Conservation (phyloP, 2,113 vertebrate genomes). For the Mastomys natalensis region DNA sequence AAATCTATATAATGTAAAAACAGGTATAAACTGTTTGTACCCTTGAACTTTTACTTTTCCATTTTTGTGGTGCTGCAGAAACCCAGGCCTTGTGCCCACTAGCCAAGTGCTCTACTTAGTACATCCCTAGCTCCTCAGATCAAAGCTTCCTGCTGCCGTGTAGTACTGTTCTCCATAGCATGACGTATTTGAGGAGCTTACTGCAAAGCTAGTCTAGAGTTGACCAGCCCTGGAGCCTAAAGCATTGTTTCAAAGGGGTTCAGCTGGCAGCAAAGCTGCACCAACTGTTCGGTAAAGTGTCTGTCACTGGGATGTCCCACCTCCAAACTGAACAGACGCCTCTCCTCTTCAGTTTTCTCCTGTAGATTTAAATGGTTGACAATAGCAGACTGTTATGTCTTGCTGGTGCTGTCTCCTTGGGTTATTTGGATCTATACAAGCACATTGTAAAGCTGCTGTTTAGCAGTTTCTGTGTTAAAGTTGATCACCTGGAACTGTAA, state of each 20-base stretch:
- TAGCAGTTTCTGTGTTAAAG: slow-evolving; percentile 49
- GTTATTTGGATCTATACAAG: slow-evolving; percentile 41
- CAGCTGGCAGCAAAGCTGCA: background rate
- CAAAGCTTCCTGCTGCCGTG: slow-evolving; percentile 26
- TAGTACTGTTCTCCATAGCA: slow-evolving; percentile 2
- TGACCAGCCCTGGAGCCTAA: background rate
- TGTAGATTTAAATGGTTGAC: slow-evolving; percentile 44
- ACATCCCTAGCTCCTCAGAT: background rate
- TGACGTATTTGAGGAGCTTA: slow-evolving; percentile 34
- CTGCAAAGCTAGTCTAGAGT: background rate
- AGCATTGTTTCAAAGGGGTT: background rate
- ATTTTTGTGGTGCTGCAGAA: background rate
- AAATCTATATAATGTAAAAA: slow-evolving; percentile 15
- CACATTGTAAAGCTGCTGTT: slow-evolving; percentile 50
- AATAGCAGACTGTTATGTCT: slow-evolving; percentile 28
- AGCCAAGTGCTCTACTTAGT: background rate
- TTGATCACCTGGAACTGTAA: slow-evolving; percentile 63
- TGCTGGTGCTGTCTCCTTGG: slow-evolving; percentile 27
- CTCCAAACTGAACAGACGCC: background rate
- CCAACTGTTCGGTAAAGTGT: background rate
- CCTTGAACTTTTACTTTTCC: background rate
- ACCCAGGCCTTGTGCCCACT: background rate
- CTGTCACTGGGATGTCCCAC: background rate
- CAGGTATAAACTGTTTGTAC: slow-evolving; percentile 16
- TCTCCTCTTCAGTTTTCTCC: slow-evolving; percentile 29